Percentiles rank a stretch among this genome's conserved stretches.
These are phyloP conservation scores for Ploceus nigricollis DNA, from an alignment of 2,113 vertebrate species.

Conservation along the genomic window DNA sequence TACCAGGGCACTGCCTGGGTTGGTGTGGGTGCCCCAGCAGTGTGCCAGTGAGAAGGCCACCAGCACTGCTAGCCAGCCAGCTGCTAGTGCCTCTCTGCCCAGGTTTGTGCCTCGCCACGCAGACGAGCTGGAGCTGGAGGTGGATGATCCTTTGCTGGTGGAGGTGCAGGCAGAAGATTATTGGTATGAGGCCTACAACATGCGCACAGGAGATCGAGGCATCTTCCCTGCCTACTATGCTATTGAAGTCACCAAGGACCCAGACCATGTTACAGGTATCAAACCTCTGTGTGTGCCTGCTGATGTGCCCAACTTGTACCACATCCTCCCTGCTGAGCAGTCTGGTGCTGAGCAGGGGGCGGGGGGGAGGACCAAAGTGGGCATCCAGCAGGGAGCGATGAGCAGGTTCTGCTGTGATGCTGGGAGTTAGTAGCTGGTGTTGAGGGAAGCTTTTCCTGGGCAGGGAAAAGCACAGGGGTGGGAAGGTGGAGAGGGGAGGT, in stretches of 20 bases:
- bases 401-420: background rate
- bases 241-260: constrained; percentile 88
- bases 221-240: constrained; percentile 96
- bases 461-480: background rate
- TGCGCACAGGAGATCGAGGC: constrained; percentile 88
- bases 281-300: background rate
- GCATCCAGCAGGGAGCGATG: accelerated
- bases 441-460: background rate
- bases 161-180: constrained; percentile 94
- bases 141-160: constrained; percentile 93
- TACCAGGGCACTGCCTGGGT: background rate
- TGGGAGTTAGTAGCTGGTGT: background rate
- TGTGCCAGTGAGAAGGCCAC: background rate
- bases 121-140: constrained; percentile 93
- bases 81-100: background rate
- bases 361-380: background rate
- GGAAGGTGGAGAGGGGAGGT: background rate
- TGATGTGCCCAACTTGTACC: background rate
- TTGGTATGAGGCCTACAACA: constrained; percentile 98
- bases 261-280: constrained; percentile 83
- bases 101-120: constrained; percentile 95
- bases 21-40: background rate
- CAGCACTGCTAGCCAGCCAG: background rate
- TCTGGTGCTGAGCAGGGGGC: background rate
- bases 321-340: background rate